Percentiles rank a stretch among this genome's conserved stretches.
These are phyloP conservation scores for Actinostola sp. DNA, from an alignment of 92 coral and sea anemone genomes.

Conservation along the genomic window DNA sequence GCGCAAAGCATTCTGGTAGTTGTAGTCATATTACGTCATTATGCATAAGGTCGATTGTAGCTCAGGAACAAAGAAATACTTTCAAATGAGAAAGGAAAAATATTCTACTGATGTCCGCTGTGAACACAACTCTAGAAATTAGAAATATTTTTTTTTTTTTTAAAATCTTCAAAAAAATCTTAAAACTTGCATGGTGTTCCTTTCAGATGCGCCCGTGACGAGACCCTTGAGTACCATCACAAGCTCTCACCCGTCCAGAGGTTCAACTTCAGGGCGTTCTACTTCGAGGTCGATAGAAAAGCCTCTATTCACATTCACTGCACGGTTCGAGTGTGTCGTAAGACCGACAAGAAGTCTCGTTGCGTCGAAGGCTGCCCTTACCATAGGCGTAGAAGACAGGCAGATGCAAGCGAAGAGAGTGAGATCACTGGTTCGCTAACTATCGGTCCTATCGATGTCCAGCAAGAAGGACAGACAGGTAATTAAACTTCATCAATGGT, in stretches of 20 bases:
- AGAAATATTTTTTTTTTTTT: too few species aligned
- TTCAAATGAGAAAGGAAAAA: too few species aligned
- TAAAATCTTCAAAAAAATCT: too few species aligned
- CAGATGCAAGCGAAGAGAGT: neutral
- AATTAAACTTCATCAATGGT: neutral
- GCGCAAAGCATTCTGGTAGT: too few species aligned
- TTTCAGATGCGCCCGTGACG: conserved; percentile 74
- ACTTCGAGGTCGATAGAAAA: conserved; percentile 45
- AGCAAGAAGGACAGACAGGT: neutral
- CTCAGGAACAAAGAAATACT: too few species aligned
- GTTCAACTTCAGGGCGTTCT: conserved; percentile 72
- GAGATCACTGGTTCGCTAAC: conserved; percentile 14
- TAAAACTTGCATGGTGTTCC: too few species aligned
- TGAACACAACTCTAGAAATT: too few species aligned
- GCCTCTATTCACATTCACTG: conserved; percentile 72
- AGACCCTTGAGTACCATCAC: conserved; percentile 65
- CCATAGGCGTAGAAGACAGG: conserved; percentile 11
- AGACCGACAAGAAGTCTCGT: conserved; percentile 49
- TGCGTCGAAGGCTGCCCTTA: conserved; percentile 61
- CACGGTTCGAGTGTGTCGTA: conserved; percentile 68
- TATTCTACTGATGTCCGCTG: too few species aligned
- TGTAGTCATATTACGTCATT: too few species aligned
- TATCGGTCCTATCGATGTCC: conserved; percentile 13
- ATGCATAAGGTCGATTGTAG: too few species aligned
- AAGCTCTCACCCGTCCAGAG: conserved; percentile 63